Conservation (phyloP, 2,888 invertebrate genomes). For the Helobdella robusta region DNA sequence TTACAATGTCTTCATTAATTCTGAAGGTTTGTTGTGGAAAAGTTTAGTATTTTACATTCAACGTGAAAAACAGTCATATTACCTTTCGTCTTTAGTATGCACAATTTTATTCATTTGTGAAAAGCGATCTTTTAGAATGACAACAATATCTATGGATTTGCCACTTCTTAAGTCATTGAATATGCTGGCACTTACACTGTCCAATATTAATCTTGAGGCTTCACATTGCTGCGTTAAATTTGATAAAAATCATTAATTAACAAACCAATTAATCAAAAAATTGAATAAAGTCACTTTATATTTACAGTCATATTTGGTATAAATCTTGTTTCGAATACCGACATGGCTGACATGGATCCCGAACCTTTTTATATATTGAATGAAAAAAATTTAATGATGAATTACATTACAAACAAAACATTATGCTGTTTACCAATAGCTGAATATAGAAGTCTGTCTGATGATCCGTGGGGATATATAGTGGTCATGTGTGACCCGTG, state of each 20-base stretch:
- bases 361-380: conserved; percentile 3
- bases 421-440: conserved; percentile 19
- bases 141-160: conserved; percentile 11
- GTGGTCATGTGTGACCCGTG: conserved; percentile 7
- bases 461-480: conserved; percentile 22
- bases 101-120: no score
- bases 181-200: conserved; percentile 12
- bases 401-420: not conserved
- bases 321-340: conserved; percentile 14
- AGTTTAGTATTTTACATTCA: no score
- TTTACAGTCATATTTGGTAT: conserved; percentile 1
- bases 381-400: not conserved
- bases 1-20: no score
- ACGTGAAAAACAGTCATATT: no score
- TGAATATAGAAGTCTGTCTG: conserved; percentile 18
- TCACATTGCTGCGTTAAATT: not conserved
- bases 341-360: conserved; percentile 19
- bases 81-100: no score
- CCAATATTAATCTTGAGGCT: not conserved
- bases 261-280: not conserved
- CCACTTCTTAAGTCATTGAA: conserved; percentile 20
- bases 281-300: not conserved
- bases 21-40: no score
- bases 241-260: not conserved
- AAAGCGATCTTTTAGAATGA: conserved; percentile 3